These are phyloP conservation scores for Lepisosteus osseus DNA, from an alignment of 2,113 vertebrate genomes.

Conservation along the genomic window DNA sequence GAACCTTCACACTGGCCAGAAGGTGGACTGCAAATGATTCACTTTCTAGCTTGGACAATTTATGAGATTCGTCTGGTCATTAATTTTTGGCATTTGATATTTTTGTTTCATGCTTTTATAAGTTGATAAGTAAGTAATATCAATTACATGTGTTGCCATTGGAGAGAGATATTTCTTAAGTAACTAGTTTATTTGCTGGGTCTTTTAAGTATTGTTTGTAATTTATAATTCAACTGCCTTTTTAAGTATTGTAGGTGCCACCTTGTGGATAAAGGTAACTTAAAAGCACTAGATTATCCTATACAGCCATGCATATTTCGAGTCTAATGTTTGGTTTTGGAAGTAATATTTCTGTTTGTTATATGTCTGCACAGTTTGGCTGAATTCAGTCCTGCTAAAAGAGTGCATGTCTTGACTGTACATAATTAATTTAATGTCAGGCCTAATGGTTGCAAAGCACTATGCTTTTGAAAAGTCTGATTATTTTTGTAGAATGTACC, in stretches of 20 bases:
- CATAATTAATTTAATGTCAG: background rate
- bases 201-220: constrained; percentile 2
- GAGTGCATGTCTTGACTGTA: background rate
- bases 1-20: background rate
- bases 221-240: constrained; percentile 16
- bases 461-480: background rate
- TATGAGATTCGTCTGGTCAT: constrained; percentile 11
- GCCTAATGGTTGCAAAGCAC: background rate
- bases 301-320: background rate
- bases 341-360: constrained; percentile 9
- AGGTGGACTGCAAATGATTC: constrained; percentile 2
- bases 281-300: constrained; percentile 15
- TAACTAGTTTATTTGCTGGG: background rate
- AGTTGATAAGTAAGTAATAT: constrained; percentile 12
- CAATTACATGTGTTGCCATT: constrained; percentile 18
- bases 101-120: constrained; percentile 22
- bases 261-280: background rate
- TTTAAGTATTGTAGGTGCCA: constrained; percentile 13
- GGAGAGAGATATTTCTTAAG: background rate
- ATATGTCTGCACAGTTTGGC: background rate
- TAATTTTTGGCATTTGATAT: constrained; percentile 12
- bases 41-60: constrained; percentile 9
- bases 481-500: too few relatives aligned
- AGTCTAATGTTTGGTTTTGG: background rate
- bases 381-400: background rate